Evolutionary conservation across 1,140 invertebrate species (phyloP).

Genomic region (Pemphigus obesinymphae): DNA sequence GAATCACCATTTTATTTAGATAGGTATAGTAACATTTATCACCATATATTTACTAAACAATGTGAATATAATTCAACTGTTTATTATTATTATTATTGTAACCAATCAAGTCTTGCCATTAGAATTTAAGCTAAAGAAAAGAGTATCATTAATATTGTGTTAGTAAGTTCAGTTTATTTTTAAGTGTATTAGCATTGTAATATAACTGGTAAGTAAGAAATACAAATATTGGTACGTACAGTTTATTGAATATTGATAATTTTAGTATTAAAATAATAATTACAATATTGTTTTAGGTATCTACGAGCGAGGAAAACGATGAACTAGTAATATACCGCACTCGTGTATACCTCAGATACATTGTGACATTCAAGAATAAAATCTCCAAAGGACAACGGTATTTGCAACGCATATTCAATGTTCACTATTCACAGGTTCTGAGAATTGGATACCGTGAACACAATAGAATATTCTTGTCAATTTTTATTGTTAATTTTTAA

Average conservation of each 20-base stretch:
- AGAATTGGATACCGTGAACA: neutral
- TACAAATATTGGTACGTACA: neutral
- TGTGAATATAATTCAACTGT: neutral
- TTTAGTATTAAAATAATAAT: neutral
- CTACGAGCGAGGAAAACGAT: neutral
- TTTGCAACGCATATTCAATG: neutral
- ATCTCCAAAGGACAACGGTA: neutral
- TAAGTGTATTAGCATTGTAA: neutral
- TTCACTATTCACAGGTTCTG: neutral
- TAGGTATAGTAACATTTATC: constrained; percentile 4
- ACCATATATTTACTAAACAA: neutral
- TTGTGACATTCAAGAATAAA: neutral
- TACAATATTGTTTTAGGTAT: neutral
- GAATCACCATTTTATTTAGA: neutral
- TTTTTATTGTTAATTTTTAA: neutral
- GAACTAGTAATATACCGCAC: neutral
- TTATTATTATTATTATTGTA: too few relatives aligned
- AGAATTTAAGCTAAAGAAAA: neutral
- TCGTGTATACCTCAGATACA: neutral
- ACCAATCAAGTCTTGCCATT: too few relatives aligned
- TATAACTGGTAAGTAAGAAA: neutral
- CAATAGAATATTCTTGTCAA: too few relatives aligned
- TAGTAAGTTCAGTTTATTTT: neutral
- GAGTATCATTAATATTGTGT: neutral
- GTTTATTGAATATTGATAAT: neutral